phyloP scores from a whole-genome alignment of 2,888 invertebrate genomes.

The Phoenoteleia sp. region DNA sequence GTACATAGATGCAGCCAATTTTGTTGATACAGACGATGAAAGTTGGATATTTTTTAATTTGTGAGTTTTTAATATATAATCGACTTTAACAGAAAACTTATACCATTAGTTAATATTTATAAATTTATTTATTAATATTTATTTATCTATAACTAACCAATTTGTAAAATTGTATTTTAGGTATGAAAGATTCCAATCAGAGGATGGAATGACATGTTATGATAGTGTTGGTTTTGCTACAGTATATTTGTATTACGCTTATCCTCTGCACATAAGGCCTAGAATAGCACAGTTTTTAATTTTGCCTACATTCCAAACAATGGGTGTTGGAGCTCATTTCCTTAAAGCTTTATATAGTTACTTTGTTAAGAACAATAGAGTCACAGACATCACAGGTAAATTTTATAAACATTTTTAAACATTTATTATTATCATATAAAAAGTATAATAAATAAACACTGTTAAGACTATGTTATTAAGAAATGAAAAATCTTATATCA shows the following conservation, averaged over 20 bases:
- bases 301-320: conserved; percentile 96
- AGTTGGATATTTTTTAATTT: conserved; percentile 96
- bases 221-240: conserved; percentile 96
- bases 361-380: conserved; percentile 87
- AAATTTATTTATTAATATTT: too few species aligned
- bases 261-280: conserved; percentile 95
- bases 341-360: conserved; percentile 89
- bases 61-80: conserved; percentile 88
- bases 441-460: background rate
- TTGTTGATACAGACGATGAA: conserved; percentile 96
- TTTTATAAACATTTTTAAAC: background rate
- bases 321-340: conserved; percentile 94
- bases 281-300: conserved; percentile 97
- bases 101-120: conserved; percentile 7
- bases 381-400: conserved; percentile 91
- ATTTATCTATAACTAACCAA: too few species aligned
- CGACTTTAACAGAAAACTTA: too few species aligned
- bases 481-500: too few species aligned
- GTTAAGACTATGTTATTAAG: background rate
- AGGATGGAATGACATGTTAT: conserved; percentile 89
- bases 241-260: conserved; percentile 98
- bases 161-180: conserved; percentile 85
- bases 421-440: too few species aligned
- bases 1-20: conserved; percentile 98
- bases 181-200: conserved; percentile 90